Evolutionary conservation across 2,113 vertebrate genomes (phyloP), one percentile per base, ranked within the genome.

Genomic region (Nibea albiflora): DNA sequence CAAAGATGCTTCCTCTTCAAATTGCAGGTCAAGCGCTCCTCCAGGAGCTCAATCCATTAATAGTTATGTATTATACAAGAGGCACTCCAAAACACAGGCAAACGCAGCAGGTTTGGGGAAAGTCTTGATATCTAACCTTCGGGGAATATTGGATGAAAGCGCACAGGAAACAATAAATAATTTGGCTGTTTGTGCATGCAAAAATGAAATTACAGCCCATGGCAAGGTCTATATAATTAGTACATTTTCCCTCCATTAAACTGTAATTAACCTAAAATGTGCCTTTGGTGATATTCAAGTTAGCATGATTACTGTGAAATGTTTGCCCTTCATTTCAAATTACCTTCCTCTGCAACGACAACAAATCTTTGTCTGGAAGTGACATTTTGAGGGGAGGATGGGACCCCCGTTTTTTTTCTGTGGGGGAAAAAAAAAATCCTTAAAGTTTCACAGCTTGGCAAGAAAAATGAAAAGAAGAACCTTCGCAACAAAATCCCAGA

Each of bases 221-320:
- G 88, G 89, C 83, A 90, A 90, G 80, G 89, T 86, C 80, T 79
- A 17, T 64, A 66, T 54, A 60, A 86, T 80, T 73, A 83, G 28
- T 35, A 39, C 71, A 71, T 64, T 66, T 46, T 56, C 50, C 50
- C 12, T 80, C 83, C 66, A 83, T 89, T 85, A 84, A 87, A 88
- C 49, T 84, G 53, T 80, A 65, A 83, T 87, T 83, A 87, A 85
- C 54, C 50, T 73, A 11, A 76, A 85, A 77, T 84, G 31, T 79
- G 72, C 78, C 77, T 62, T 44, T 65, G 26, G 42, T 81, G 58
- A 87, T 24, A 54, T 3, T 73, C 22, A 69, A 68, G 39, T 53
- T 42, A 67, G 70, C 20, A 14, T 28, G 64, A 73, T 64, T 31
- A 60, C 46, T n/a, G 24, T 28, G 26, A 69, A 24, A 28, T 17